These are phyloP conservation scores for Amphimallon solstitiale DNA, from an alignment of 2,888 invertebrate genomes.

Conservation along the genomic window DNA sequence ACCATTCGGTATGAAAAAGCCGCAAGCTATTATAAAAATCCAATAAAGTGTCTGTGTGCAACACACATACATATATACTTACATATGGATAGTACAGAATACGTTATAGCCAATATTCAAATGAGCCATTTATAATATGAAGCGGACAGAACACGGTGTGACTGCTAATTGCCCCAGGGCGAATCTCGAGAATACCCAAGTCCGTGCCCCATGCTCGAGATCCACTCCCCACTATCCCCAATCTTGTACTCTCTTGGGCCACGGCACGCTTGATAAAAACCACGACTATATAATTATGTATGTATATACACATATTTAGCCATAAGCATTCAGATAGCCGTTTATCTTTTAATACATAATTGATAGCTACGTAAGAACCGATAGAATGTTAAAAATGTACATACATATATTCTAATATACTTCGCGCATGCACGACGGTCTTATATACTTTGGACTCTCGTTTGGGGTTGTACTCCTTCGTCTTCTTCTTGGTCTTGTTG, in stretches of 20 bases:
- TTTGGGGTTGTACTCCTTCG: constrained; percentile 20
- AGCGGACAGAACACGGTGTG: constrained; percentile 56
- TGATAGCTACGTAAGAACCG: constrained; percentile 62
- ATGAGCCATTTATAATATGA: constrained; percentile 59
- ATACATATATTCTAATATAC: constrained; percentile 55
- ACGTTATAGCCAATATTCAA: constrained; percentile 55
- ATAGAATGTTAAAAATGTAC: constrained; percentile 63
- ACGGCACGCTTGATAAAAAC: constrained; percentile 60
- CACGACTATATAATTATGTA: constrained; percentile 64
- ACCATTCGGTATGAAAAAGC: constrained; percentile 35
- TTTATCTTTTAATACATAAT: constrained; percentile 65
- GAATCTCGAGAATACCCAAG: constrained; percentile 45
- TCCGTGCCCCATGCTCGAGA: background rate
- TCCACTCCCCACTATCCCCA: constrained; percentile 44
- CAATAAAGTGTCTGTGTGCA: constrained; percentile 44
- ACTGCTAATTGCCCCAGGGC: constrained; percentile 56
- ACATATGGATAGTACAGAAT: constrained; percentile 24
- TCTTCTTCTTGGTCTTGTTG: constrained; percentile 10
- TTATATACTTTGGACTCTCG: constrained; percentile 3
- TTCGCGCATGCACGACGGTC: constrained; percentile 5
- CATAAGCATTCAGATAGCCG: constrained; percentile 64
- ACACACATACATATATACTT: constrained; percentile 12
- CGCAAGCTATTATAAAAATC: constrained; percentile 49
- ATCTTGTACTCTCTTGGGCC: constrained; percentile 49
- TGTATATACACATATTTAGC: constrained; percentile 65